Percentiles rank a stretch among this genome's conserved stretches.
Evolutionary conservation across 1,140 invertebrate species (phyloP).

Genomic region (Procambarus clarkii): DNA sequence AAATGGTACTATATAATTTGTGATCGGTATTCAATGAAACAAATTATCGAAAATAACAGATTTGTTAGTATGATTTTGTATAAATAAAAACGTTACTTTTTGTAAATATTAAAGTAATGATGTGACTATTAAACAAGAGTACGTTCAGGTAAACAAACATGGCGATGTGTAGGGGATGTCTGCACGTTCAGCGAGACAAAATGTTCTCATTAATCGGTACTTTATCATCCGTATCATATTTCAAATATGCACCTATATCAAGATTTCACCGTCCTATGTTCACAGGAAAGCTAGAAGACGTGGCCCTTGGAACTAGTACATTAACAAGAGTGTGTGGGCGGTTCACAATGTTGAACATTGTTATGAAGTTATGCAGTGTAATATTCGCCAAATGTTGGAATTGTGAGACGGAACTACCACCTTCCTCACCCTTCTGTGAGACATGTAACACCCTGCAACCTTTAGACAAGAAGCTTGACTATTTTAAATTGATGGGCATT

Average conservation of each 20-base stretch:
- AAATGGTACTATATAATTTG: neutral
- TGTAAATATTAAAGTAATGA: too few species aligned
- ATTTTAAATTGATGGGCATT: slow-evolving; percentile 37
- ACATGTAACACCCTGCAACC: slow-evolving; percentile 40
- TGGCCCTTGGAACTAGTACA: neutral
- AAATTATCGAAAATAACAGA: too few species aligned
- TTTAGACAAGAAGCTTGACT: neutral
- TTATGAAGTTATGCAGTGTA: neutral
- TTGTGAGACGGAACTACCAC: neutral
- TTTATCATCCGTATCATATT: neutral
- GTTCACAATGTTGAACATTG: neutral
- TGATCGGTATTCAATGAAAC: too few species aligned
- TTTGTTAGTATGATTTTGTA: too few species aligned
- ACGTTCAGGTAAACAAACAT: too few species aligned
- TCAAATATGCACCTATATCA: neutral
- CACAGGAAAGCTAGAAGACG: neutral
- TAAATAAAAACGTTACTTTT: too few species aligned
- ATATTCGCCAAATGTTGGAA: slow-evolving; percentile 12
- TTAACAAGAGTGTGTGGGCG: neutral
- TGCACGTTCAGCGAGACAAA: neutral
- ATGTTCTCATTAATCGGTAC: neutral
- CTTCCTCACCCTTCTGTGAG: slow-evolving; percentile 5
- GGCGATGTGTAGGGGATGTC: too few species aligned
- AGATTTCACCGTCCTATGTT: neutral
- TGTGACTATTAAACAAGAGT: too few species aligned